These are phyloP conservation scores for Sciurus vulgaris DNA, from an alignment of 2,797 vertebrate genomes.

Conservation along the genomic window DNA sequence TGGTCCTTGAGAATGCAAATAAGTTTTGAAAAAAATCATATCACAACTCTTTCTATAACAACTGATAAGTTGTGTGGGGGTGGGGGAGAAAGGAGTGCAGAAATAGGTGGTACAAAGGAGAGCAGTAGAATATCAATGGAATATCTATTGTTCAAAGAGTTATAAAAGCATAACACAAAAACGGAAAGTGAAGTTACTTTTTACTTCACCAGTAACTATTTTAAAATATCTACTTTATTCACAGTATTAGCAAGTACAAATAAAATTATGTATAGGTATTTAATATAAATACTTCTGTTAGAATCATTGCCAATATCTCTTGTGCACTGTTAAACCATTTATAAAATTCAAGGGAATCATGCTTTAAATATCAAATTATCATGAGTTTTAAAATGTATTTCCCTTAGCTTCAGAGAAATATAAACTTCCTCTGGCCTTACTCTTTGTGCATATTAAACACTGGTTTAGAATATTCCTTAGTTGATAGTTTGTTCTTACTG, in stretches of 20 bases:
- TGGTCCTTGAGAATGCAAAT: too few relatives aligned
- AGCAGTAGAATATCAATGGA: not conserved
- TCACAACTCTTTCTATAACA: not conserved
- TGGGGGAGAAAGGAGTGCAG: not conserved
- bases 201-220: not conserved
- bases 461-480: conserved; percentile 72
- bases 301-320: conserved; percentile 53
- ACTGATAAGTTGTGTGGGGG: not conserved
- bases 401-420: conserved; percentile 73
- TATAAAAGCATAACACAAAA: not conserved
- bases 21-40: too few relatives aligned
- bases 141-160: not conserved
- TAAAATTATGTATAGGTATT: not conserved
- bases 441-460: conserved; percentile 75
- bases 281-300: conserved; percentile 58
- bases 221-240: conserved; percentile 22
- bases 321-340: conserved; percentile 63
- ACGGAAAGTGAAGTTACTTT: not conserved
- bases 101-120: not conserved
- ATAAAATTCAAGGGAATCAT: conserved; percentile 65
- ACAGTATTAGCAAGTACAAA: conserved; percentile 33
- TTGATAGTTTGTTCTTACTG: conserved; percentile 78
- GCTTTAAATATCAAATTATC: conserved; percentile 70
- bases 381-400: conserved; percentile 77
- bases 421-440: conserved; percentile 70